Evolutionary conservation across 1,140 invertebrate genomes (phyloP), one percentile per base, ranked within the genome.

Genomic region (Drosophila yakuba): DNA sequence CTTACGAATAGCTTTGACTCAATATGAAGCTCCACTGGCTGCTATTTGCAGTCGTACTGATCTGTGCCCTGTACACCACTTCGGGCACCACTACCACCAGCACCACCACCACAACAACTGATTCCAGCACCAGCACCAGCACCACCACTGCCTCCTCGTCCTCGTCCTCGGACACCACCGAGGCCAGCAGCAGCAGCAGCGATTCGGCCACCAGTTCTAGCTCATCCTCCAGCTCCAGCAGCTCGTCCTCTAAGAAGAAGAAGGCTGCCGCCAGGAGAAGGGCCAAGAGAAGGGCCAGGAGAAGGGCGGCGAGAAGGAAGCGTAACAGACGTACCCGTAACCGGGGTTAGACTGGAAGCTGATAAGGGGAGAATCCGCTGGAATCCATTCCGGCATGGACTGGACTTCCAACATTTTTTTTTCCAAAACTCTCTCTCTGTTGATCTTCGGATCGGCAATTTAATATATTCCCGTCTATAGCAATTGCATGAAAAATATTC

Each of bases 11-110:
- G 2, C 50, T 7, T 3, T 20, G 11, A 17, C 25, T 11, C 32
- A 43, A 28, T 3, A 72, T 72, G 68, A 72, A 72, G 44, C 66
- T 72, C 14, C 68, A 72, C 36, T 72, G 44, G 51, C 51, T 72
- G 43, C 36, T 72, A 0, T 28, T 72, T 28, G 68, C 64, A 7
- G 66, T 72, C 4, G 43, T 47, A 36, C 67, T 71, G 12, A 20
- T 71, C 25, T 71, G 68, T 28, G 20, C 28, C 25, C 11, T 71
- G 1, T 4, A 36, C 20, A 11, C 28, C n/a, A 14, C 15, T 10
- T 4, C 44, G 10, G 20, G 38, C 15, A n/a, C 20, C 2, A 25
- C 20, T 20, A 2, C 20, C 20, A 20, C 1, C 20, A 20, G 17
- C 43, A 28, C 25, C 3, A 0, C 2, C 11, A 48, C 45, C 20